Conservation (phyloP, 2,888 invertebrate genomes). For the Brenthis ino region DNA sequence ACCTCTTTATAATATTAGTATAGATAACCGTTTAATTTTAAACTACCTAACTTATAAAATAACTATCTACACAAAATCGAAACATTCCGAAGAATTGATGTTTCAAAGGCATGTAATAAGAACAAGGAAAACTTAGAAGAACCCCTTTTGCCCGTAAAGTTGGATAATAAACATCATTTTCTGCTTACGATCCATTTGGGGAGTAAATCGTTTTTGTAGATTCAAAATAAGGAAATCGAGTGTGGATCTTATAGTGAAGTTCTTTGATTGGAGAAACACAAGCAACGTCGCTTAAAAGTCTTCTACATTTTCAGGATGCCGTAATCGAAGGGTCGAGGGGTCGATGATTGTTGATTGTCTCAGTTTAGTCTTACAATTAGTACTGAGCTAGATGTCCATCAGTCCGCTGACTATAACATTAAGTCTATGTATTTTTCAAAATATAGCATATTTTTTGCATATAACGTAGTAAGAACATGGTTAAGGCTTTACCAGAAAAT, state of each 20-base stretch:
- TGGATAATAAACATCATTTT: conserved; percentile 1
- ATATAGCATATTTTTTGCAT: too few species aligned
- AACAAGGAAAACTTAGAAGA: conserved; percentile 1
- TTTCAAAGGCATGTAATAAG: not conserved
- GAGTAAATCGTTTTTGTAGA: conserved; percentile 9
- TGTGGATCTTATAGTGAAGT: not conserved
- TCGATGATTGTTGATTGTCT: too few species aligned
- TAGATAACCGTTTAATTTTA: not conserved
- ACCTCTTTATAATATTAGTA: too few species aligned
- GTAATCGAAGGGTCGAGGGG: too few species aligned
- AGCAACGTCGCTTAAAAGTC: not conserved
- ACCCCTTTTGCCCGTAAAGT: conserved; percentile 13
- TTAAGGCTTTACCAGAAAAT: too few species aligned
- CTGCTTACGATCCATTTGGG: conserved; percentile 1
- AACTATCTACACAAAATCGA: not conserved
- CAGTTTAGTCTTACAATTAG: too few species aligned
- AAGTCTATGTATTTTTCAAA: too few species aligned
- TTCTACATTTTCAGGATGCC: too few species aligned
- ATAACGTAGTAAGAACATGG: too few species aligned
- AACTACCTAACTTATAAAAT: not conserved
- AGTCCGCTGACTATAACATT: too few species aligned
- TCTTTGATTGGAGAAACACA: not conserved
- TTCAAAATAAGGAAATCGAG: not conserved
- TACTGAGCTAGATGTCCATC: too few species aligned
- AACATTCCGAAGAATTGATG: not conserved